A percentile compares a stretch with the other conserved stretches of the same genome.
These are phyloP conservation scores for Caenorhabditis tropicalis DNA, from an alignment of 1,140 invertebrate species.

Conservation along the genomic window DNA sequence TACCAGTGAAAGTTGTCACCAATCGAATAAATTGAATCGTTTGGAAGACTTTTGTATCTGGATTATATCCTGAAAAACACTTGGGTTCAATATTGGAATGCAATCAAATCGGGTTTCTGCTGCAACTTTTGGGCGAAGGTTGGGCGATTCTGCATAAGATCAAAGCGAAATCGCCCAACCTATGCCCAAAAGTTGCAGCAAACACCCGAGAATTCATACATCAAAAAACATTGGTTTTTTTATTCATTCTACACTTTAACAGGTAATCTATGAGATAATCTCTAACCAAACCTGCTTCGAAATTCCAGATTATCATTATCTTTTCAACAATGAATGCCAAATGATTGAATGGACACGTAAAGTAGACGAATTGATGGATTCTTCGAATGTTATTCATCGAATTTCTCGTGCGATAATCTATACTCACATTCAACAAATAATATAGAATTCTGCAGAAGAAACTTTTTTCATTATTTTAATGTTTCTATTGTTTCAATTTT, in stretches of 20 bases:
- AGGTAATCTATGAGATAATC: neutral
- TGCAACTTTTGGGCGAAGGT: no score
- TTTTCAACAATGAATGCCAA: conserved; percentile 1
- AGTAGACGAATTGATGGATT: neutral
- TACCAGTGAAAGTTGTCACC: neutral
- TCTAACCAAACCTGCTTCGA: neutral
- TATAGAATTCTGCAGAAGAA: neutral
- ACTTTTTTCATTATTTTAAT: neutral
- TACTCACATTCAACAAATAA: neutral
- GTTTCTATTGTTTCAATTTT: neutral
- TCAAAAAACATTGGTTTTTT: no score
- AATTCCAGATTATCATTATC: conserved; percentile 18
- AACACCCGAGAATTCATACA: no score
- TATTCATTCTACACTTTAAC: no score
- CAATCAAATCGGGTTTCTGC: no score
- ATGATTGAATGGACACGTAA: neutral
- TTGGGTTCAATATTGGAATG: neutral
- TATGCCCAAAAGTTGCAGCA: no score
- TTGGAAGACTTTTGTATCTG: neutral
- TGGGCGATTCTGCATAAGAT: no score
- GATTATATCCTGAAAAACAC: neutral
- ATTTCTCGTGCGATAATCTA: neutral
- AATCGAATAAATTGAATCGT: neutral
- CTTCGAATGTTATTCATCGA: neutral
- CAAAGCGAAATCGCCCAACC: no score